phyloP scores from a whole-genome alignment of 1,140 invertebrate species.

The Musca vetustissima region DNA sequence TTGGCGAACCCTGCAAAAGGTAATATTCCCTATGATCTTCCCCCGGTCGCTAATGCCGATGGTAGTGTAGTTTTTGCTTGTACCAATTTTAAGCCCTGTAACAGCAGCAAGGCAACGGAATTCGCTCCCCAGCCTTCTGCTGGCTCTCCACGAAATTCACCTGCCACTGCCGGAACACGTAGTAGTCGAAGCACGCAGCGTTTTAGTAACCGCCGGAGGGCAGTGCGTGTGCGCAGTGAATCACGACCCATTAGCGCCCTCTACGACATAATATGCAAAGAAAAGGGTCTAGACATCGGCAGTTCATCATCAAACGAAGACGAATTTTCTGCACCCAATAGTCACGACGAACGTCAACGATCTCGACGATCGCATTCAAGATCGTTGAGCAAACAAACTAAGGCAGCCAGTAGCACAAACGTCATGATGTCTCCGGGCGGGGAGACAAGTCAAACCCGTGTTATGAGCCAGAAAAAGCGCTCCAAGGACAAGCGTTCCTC shows the following conservation, averaged over 20 bases:
- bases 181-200: slow-evolving; percentile 48
- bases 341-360: slow-evolving; percentile 26
- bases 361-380: slow-evolving; percentile 9
- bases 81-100: slow-evolving; percentile 31
- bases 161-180: slow-evolving; percentile 9
- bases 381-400: neutral
- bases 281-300: slow-evolving; percentile 47
- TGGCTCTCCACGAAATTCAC: slow-evolving; percentile 28
- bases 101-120: slow-evolving; percentile 26
- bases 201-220: slow-evolving; percentile 43
- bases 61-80: slow-evolving; percentile 30
- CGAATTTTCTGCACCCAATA: slow-evolving; percentile 7
- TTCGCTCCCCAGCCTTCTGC: neutral
- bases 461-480: neutral
- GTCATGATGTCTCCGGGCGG: neutral
- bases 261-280: slow-evolving; percentile 57
- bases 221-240: slow-evolving; percentile 51
- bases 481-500: neutral
- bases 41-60: slow-evolving; percentile 28
- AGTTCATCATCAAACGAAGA: slow-evolving; percentile 35
- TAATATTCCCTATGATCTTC: slow-evolving; percentile 32
- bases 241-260: slow-evolving; percentile 52
- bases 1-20: slow-evolving; percentile 51
- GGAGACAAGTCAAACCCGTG: neutral
- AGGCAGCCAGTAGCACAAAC: neutral